Evolutionary conservation across 2,888 invertebrate genomes (phyloP), one percentile per base, ranked within the genome.

Genomic region (Luffia ferchaultella): DNA sequence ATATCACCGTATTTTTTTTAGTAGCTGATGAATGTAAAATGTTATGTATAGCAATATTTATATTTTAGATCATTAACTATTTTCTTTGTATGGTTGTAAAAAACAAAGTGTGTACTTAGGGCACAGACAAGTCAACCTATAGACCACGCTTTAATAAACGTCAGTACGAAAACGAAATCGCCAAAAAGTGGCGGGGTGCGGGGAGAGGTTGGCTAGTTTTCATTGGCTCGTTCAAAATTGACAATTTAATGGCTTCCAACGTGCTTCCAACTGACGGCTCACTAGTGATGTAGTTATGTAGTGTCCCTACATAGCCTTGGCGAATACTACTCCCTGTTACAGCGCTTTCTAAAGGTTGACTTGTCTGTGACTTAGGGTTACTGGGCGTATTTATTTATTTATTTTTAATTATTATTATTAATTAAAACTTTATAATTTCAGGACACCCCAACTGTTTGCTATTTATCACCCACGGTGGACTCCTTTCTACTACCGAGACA

Each of bases 401-500:
- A 15, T 40, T 15, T 42, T 16, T n/a, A n/a, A 42, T 42, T 5
- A 9, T 9, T 16, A 3, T 5, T 9, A 42, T 16, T 16, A 42
- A 7, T n/a, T n/a, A 45, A 20, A 49, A 53, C n/a, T 44, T 43
- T 19, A 47, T 15, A 42, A 16, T 51, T 59, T 2, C 61, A 76
- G 74, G 72, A 73, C 0, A 49, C 2, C 30, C 40, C 42, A 49
- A 49, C 43, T 42, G 42, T 18, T 15, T 18, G 3, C 9, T 49
- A 1, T 88, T 87, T 58, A 85, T 87, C 61, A 72, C 84, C 1
- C 88, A 88, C 57, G 87, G 85, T 2, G 87, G 87, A 3, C 70
- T 87, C 50, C 61, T 87, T 47, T 86, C 87, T 18, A 74, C 77
- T 2, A 85, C 80, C 1, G 88, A 88, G 58, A 82, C 85, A 2